Evolutionary conservation across 2,888 invertebrate species (phyloP).

Genomic region (Achlya flavicornis): DNA sequence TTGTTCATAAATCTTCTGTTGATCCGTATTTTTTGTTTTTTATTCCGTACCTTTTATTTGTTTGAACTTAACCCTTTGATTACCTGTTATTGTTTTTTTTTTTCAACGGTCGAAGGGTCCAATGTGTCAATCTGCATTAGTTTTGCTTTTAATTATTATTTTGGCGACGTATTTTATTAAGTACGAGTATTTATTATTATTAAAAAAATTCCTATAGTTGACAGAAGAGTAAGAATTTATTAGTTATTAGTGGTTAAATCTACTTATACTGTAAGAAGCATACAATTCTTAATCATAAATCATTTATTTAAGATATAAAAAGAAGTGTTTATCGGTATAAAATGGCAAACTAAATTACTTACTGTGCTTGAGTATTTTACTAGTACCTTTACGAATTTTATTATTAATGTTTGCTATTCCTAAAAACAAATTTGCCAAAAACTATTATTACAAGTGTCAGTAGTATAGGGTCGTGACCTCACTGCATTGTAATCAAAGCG

Average conservation of each 20-base stretch:
- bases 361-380: no score
- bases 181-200: slow-evolving; percentile 22
- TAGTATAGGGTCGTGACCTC: slow-evolving; percentile 60
- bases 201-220: slow-evolving; percentile 10
- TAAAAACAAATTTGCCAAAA: neutral
- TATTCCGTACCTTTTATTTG: slow-evolving; percentile 58
- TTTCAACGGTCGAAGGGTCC: slow-evolving; percentile 55
- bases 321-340: no score
- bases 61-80: slow-evolving; percentile 70
- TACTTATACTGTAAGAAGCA: neutral
- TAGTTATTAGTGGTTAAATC: neutral
- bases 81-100: slow-evolving; percentile 70
- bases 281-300: no score
- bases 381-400: neutral
- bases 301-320: no score
- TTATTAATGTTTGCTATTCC: neutral
- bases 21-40: slow-evolving; percentile 61
- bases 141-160: slow-evolving; percentile 62
- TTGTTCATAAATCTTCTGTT: slow-evolving; percentile 64
- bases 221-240: neutral
- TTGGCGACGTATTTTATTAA: slow-evolving; percentile 30
- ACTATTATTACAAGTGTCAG: neutral
- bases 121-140: slow-evolving; percentile 67
- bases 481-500: slow-evolving; percentile 50
- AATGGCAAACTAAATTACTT: no score